Percentiles rank a stretch among this genome's conserved stretches.
These are phyloP conservation scores for Ctenopoma kingsleyae DNA, from an alignment of 2,797 vertebrate genomes.

Conservation along the genomic window DNA sequence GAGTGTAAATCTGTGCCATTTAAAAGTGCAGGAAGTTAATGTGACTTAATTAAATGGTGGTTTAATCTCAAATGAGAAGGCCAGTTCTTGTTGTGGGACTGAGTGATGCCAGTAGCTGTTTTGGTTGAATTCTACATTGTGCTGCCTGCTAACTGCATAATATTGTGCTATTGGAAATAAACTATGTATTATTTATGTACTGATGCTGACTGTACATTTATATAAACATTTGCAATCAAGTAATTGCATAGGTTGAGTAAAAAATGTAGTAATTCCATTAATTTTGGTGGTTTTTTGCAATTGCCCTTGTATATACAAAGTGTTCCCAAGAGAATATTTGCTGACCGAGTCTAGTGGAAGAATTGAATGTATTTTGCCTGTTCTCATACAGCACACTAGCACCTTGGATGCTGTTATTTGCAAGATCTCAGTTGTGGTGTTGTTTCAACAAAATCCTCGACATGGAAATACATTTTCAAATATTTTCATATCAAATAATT, in stretches of 20 bases:
- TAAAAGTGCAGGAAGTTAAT: slow-evolving; percentile 9
- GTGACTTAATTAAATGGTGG: slow-evolving; percentile 13
- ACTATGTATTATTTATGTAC: background rate
- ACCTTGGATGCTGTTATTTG: background rate
- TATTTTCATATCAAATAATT: background rate
- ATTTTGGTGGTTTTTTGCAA: background rate
- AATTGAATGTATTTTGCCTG: background rate
- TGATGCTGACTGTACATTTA: background rate
- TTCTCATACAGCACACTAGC: slow-evolving; percentile 5
- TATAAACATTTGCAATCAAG: background rate
- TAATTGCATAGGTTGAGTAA: background rate
- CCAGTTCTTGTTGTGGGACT: background rate
- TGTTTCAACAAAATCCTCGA: background rate
- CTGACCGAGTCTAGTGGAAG: slow-evolving; percentile 3
- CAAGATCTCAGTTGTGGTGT: background rate
- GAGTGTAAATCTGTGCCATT: slow-evolving; percentile 29
- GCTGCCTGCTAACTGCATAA: background rate
- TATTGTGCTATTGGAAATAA: background rate
- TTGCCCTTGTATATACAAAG: background rate
- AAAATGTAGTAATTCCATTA: background rate
- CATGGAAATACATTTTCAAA: slow-evolving; percentile 13
- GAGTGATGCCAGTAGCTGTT: slow-evolving; percentile 3
- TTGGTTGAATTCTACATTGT: background rate
- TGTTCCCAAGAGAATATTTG: slow-evolving; percentile 15
- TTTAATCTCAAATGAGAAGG: slow-evolving; percentile 15